These are phyloP conservation scores for Andricus grossulariae DNA, from an alignment of 1,140 invertebrate genomes.

Conservation along the genomic window DNA sequence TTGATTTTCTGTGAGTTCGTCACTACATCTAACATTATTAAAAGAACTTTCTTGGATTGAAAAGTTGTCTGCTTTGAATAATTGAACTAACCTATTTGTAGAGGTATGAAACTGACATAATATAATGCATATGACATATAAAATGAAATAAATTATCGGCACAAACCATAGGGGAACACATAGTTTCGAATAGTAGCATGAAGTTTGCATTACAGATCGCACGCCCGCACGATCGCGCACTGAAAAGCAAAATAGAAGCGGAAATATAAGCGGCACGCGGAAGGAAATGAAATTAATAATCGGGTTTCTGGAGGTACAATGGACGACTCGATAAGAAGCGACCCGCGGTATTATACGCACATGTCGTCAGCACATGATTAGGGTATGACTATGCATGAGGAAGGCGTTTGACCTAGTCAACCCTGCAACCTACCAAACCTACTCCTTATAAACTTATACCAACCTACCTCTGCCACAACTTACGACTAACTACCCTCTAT, in stretches of 20 bases:
- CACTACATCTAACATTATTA: too few species aligned
- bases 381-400: slow-evolving; percentile 26
- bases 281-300: slow-evolving; percentile 31
- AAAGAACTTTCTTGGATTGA: too few species aligned
- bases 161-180: too few species aligned
- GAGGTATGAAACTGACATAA: too few species aligned
- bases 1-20: too few species aligned
- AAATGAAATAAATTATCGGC: too few species aligned
- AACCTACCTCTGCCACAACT: slow-evolving; percentile 5
- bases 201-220: too few species aligned
- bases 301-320: slow-evolving; percentile 10
- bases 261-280: slow-evolving; percentile 23
- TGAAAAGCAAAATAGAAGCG: slow-evolving; percentile 12
- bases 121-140: too few species aligned
- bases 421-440: not conserved
- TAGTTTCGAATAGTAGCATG: too few species aligned
- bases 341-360: slow-evolving; percentile 5
- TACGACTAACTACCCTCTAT: slow-evolving; percentile 16
- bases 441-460: slow-evolving; percentile 12
- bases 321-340: slow-evolving; percentile 17
- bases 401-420: slow-evolving; percentile 26
- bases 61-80: too few species aligned
- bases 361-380: slow-evolving; percentile 24
- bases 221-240: not conserved
- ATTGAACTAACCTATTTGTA: too few species aligned